Percentiles rank a stretch among this genome's conserved stretches.
These are phyloP conservation scores for Petrocephalus schoutedeni DNA, from an alignment of 2,797 vertebrate genomes.

Conservation along the genomic window DNA sequence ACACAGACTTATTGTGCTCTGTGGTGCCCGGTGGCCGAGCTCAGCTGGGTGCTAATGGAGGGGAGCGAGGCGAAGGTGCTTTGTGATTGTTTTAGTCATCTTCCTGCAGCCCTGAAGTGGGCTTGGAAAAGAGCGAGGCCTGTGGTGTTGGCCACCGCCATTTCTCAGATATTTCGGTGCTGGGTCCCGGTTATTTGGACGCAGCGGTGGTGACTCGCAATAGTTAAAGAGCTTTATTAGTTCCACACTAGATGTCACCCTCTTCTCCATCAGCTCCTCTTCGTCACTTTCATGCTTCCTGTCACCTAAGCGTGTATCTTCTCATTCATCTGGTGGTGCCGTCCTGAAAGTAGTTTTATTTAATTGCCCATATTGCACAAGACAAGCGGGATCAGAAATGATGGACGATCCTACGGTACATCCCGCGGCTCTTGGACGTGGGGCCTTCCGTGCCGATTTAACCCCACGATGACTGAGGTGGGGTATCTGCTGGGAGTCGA, in stretches of 20 bases:
- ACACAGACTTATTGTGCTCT: constrained; percentile 13
- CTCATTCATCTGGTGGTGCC: neutral
- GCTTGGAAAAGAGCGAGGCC: neutral
- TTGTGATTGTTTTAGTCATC: neutral
- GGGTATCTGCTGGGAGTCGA: neutral
- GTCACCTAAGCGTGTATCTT: neutral
- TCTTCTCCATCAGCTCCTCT: neutral
- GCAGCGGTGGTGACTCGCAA: neutral
- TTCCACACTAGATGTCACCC: neutral
- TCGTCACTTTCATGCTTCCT: neutral
- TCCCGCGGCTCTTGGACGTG: neutral
- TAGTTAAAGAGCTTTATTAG: neutral
- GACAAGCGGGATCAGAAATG: neutral
- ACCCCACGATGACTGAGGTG: neutral
- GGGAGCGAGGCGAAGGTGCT: constrained; percentile 1
- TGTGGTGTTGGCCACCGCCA: neutral
- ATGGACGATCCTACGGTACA: neutral
- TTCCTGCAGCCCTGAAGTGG: neutral
- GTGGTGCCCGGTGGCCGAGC: neutral
- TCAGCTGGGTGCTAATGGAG: neutral
- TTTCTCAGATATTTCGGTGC: neutral
- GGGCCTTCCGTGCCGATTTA: neutral
- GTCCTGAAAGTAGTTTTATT: neutral
- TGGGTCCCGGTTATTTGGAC: neutral
- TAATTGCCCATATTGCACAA: neutral